Base-by-base conservation (phyloP, 2,888 invertebrate genomes). In the Coecobrya sp. region DNA sequence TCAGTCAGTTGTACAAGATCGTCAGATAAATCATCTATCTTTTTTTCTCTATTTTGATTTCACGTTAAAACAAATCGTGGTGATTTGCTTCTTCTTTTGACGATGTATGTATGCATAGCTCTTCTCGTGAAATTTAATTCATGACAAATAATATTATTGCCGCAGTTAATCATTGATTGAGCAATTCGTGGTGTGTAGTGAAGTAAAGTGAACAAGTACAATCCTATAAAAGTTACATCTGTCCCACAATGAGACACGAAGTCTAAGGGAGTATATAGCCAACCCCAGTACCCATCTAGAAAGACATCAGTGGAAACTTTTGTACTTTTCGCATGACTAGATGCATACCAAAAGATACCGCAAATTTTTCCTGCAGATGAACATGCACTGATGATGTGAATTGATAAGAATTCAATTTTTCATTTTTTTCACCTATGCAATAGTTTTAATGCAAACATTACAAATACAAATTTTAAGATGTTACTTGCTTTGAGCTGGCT, bases 401-500 rank as follows among this genome's bases (percentile, higher is more conserved):
- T 65, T 49, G 86, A 86, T 73, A 86, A 85, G 65, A 45, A 45
- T 84, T 84, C 52, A 65, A 45, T 68, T 85, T 68, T 85, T 68
- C 19, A 59, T 59, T 0, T 59, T 59, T 59, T 16, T 22, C 62
- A 25, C 8, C 16, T n/a, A n/a, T 55, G 55, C n/a, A 55, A 55
- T 55, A n/a, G 55, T 55, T 55, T n/a, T 16, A n/a, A 55, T 55
- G 19, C 4, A n/a, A n/a, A n/a, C n/a, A n/a, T 55, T 13, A n/a
- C 19, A 55, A 52, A 55, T 19, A 36, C 36, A 36, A 7, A 36
- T 36, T 36, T 36, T 36, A 36, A 36, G 36, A 36, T 36, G 3
- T 36, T 36, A 19, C n/a, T 55, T 55, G 55, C 55, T 55, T 19
- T 13, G 13, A 55, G n/a, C n/a, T n/a, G n/a, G n/a, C n/a, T n/a